phyloP scores from a whole-genome alignment of 2,113 vertebrate species.

The Colossoma macropomum region DNA sequence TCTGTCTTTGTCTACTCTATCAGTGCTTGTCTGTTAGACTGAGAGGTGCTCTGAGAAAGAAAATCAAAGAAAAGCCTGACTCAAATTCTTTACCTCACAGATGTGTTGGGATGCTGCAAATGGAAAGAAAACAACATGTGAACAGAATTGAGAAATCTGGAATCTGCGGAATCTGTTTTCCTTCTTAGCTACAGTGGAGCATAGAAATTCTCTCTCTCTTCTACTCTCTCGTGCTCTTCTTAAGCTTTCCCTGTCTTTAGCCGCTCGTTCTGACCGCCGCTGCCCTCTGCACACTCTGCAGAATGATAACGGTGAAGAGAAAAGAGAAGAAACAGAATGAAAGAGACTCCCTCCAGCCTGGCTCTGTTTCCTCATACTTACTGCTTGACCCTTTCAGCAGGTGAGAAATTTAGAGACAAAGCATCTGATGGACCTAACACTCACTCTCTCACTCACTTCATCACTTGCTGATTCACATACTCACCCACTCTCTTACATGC shows the following conservation, averaged over 20 bases:
- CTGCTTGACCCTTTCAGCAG: constrained; percentile 27
- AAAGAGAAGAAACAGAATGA: constrained; percentile 36
- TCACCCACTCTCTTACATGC: too few species aligned
- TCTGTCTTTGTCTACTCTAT: neutral
- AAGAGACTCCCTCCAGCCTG: constrained; percentile 26
- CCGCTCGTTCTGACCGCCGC: constrained; percentile 41
- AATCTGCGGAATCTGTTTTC: neutral
- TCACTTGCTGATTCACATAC: too few species aligned
- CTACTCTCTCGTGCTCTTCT: constrained; percentile 31
- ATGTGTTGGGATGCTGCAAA: neutral
- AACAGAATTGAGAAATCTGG: neutral
- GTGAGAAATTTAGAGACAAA: neutral
- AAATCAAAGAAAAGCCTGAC: constrained; percentile 26
- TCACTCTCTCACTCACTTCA: neutral
- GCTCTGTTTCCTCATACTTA: constrained; percentile 17
- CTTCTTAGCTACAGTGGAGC: too few species aligned
- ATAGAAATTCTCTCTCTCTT: neutral
- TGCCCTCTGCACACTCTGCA: constrained; percentile 34
- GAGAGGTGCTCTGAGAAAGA: constrained; percentile 10
- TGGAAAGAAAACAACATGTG: constrained; percentile 1
- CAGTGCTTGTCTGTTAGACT: constrained; percentile 11
- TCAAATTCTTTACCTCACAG: constrained; percentile 1
- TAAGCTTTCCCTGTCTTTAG: constrained; percentile 31
- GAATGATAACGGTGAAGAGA: constrained; percentile 41
- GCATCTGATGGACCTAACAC: neutral